These are phyloP conservation scores for Hyposmocoma kahamanoa DNA, from an alignment of 1,140 invertebrate species.

Conservation along the genomic window DNA sequence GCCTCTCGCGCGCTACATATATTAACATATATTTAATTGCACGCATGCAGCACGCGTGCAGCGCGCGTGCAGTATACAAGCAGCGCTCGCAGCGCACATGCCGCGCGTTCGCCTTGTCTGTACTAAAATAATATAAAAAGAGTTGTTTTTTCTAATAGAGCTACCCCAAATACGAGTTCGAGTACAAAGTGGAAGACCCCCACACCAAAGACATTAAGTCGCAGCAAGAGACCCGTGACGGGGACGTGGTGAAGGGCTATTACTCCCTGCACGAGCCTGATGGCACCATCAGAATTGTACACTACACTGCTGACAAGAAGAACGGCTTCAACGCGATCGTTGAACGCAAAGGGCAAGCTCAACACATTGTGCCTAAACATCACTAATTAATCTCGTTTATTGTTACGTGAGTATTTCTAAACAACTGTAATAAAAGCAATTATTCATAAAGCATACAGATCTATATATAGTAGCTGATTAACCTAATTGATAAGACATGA, in stretches of 20 bases:
- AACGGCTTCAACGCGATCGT: constrained; percentile 70
- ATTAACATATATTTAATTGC: too few relatives aligned
- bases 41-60: too few relatives aligned
- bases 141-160: too few relatives aligned
- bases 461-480: constrained; percentile 18
- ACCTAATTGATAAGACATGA: constrained; percentile 11
- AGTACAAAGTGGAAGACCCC: constrained; percentile 46
- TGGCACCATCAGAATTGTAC: constrained; percentile 48
- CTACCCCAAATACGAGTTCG: constrained; percentile 52
- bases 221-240: constrained; percentile 34
- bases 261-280: constrained; percentile 41
- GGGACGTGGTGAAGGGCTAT: constrained; percentile 37
- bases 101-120: too few relatives aligned
- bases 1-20: too few relatives aligned
- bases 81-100: too few relatives aligned
- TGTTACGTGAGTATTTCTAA: too few relatives aligned
- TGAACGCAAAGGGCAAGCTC: constrained; percentile 59
- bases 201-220: constrained; percentile 35
- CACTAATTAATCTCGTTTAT: constrained; percentile 11
- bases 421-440: too few relatives aligned
- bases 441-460: too few relatives aligned
- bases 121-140: too few relatives aligned
- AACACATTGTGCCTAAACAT: constrained; percentile 29
- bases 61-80: too few relatives aligned
- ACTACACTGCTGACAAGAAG: constrained; percentile 74